Evolutionary conservation across 1,140 invertebrate species (phyloP).

Genomic region (Aphidius ervi): DNA sequence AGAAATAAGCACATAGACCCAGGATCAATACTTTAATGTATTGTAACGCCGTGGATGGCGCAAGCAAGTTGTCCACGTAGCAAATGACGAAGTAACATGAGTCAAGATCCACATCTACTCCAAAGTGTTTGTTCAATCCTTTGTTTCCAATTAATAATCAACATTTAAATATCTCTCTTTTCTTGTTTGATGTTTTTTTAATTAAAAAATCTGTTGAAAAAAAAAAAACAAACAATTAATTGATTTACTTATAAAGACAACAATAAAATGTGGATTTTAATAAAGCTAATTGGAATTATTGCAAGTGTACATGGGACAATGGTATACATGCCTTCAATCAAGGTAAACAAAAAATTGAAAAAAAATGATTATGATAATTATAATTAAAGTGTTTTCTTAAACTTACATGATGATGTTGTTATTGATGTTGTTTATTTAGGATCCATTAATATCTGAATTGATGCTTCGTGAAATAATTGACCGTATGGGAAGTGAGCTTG

Average conservation of each 20-base stretch:
- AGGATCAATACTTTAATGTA: constrained; percentile 43
- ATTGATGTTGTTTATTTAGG: constrained; percentile 23
- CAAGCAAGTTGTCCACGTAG: constrained; percentile 26
- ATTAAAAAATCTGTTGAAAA: not conserved
- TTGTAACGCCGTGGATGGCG: constrained; percentile 28
- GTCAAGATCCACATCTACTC: not conserved
- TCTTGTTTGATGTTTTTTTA: not conserved
- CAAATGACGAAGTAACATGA: constrained; percentile 3
- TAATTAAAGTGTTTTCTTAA: too few relatives aligned
- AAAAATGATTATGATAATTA: not conserved
- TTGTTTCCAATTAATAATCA: not conserved
- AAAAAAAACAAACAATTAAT: not conserved
- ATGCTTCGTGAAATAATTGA: constrained; percentile 66
- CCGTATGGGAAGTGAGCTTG: constrained; percentile 66
- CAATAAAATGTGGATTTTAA: constrained; percentile 26
- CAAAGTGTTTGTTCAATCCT: not conserved
- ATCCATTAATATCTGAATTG: constrained; percentile 56
- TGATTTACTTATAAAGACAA: not conserved
- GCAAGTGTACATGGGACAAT: constrained; percentile 28
- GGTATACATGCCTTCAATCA: constrained; percentile 29
- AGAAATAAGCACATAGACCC: constrained; percentile 18
- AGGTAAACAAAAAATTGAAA: constrained; percentile 30
- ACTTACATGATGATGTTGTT: too few relatives aligned
- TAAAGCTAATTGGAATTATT: constrained; percentile 26
- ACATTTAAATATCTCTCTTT: too few relatives aligned